phyloP scores from a whole-genome alignment of 2,113 vertebrate genomes.

The Rhegmatorhina hoffmannsi region DNA sequence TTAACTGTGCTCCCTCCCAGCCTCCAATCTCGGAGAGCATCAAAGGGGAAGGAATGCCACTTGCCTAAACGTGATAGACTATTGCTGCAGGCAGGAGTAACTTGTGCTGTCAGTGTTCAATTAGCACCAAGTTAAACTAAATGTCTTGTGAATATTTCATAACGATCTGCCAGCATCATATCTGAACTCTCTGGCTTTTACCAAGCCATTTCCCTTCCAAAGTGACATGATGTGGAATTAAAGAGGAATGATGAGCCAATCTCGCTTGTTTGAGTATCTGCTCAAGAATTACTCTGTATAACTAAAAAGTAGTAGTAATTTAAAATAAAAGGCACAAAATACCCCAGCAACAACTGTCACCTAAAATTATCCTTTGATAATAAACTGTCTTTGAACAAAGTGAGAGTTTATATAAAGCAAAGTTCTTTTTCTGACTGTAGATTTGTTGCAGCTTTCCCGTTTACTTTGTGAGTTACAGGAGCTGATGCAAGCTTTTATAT shows the following conservation, averaged over 20 bases:
- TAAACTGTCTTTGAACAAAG: constrained; percentile 7
- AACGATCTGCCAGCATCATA: constrained; percentile 65
- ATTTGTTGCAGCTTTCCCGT: neutral
- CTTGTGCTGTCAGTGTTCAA: constrained; percentile 72
- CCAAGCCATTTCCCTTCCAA: constrained; percentile 66
- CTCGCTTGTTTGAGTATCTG: constrained; percentile 35
- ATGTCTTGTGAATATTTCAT: constrained; percentile 76
- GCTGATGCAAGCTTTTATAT: constrained; percentile 16
- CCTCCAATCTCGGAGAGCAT: neutral
- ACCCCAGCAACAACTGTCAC: neutral
- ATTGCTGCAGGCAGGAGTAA: constrained; percentile 70
- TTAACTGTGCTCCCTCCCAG: neutral
- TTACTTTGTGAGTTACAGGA: neutral
- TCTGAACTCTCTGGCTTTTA: constrained; percentile 73
- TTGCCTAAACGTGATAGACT: constrained; percentile 65
- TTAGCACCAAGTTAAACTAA: constrained; percentile 73
- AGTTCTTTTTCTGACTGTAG: neutral
- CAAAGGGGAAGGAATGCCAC: constrained; percentile 31
- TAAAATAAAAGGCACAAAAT: neutral
- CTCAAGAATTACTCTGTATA: neutral
- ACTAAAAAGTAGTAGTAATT: constrained; percentile 11
- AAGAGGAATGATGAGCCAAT: constrained; percentile 52
- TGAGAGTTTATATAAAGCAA: neutral
- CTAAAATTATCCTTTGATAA: constrained; percentile 4
- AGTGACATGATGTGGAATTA: constrained; percentile 59